phyloP scores from a whole-genome alignment of 2,888 invertebrate genomes.

The Scelioninae gen. 1 region DNA sequence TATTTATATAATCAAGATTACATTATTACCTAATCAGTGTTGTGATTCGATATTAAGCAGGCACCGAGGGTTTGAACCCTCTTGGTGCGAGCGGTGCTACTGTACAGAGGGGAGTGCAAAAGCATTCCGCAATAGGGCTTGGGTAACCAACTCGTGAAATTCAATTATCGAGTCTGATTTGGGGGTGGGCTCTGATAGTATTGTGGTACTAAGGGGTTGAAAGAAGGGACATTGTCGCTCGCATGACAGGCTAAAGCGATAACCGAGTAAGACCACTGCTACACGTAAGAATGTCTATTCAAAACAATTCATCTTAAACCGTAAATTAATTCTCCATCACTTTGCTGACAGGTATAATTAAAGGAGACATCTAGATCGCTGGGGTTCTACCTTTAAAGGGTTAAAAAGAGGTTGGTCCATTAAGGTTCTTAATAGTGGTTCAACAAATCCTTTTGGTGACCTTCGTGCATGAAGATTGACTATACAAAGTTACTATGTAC shows the following conservation, averaged over 20 bases:
- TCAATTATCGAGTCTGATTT: conserved; percentile 83
- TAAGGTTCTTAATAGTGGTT: conserved; percentile 29
- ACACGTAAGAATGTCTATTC: conserved; percentile 66
- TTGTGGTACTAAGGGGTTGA: conserved; percentile 71
- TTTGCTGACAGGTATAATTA: conserved; percentile 62
- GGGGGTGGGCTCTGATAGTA: conserved; percentile 71
- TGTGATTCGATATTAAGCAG: conserved; percentile 79
- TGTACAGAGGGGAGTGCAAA: conserved; percentile 69
- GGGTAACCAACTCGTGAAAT: conserved; percentile 85
- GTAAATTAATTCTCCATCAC: conserved; percentile 63
- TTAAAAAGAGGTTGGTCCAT: conserved; percentile 39
- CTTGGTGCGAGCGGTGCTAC: conserved; percentile 65
- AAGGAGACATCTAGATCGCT: conserved; percentile 50
- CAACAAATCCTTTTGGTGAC: conserved; percentile 17
- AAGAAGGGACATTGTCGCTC: conserved; percentile 78
- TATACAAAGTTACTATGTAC: conserved; percentile 11
- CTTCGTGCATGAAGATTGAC: conserved; percentile 14
- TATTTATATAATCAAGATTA: conserved; percentile 72
- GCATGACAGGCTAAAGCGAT: conserved; percentile 82
- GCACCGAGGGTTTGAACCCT: conserved; percentile 77
- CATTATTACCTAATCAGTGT: conserved; percentile 73
- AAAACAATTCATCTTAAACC: conserved; percentile 67
- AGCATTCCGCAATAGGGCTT: conserved; percentile 76
- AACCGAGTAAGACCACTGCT: conserved; percentile 74
- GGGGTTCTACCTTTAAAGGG: conserved; percentile 34